Evolutionary conservation across 2,888 invertebrate genomes (phyloP), one percentile per base, ranked within the genome.

Genomic region (Drosophila multiciliata): DNA sequence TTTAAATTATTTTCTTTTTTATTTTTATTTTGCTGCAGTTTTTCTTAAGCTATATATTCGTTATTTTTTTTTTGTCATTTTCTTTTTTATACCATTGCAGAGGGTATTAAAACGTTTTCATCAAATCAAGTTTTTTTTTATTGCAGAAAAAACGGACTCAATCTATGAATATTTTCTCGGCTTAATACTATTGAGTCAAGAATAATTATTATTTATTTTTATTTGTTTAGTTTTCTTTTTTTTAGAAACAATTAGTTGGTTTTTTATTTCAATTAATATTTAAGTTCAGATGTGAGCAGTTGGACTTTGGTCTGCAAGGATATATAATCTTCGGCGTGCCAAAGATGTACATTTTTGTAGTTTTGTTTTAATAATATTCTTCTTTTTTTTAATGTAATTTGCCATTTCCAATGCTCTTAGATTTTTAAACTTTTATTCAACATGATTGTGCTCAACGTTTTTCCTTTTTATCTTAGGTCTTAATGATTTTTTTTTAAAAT

Each of bases 391-490:
- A 45, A 45, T n/a, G 45, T 20, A 32, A 23, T 67, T 79, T 72
- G 73, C 73, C 68, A 67, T 83, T 84, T 83, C 73, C 58, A 75
- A 77, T 78, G 69, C 74, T 72, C 66, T 75, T 85, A 64, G 66
- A 67, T 59, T 76, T 71, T 57, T 59, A 50, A 68, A 42, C 49
- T 62, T 80, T 78, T 66, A 70, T 77, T 81, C 80, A 91, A 91
- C 86, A 91, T 92, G 92, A 92, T 92, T 92, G 92, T 92, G 92
- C 92, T 92, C 90, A 92, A 92, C 92, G 90, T 89, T 89, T 83
- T 82, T 80, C 75, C 60, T 67, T 75, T 89, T 81, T 79, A 69
- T 68, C 66, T 57, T 45, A 59, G 53, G 20, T 58, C 23, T 65
- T 33, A 57, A 53, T 69, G 58, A 33, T 48, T 40, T 33, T 66